A percentile compares a stretch with the other conserved stretches of the same genome.
These are phyloP conservation scores for Etheostoma perlongum DNA, from an alignment of 2,797 vertebrate species.

Conservation along the genomic window DNA sequence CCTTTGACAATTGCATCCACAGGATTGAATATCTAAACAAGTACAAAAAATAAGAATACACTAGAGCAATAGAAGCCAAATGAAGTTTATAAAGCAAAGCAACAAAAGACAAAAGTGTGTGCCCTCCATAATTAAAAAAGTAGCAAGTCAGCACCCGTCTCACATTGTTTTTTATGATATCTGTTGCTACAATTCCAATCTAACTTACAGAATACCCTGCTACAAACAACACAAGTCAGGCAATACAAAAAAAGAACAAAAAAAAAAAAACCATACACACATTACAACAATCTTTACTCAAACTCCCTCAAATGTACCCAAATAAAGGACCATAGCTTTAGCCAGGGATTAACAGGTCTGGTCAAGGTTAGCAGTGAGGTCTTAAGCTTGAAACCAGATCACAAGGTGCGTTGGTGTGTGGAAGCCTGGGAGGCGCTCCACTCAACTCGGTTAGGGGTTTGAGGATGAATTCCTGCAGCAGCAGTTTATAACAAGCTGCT, in stretches of 20 bases:
- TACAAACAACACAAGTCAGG: conserved; percentile 55
- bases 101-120: conserved; percentile 32
- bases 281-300: conserved; percentile 43
- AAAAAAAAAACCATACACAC: conserved; percentile 37
- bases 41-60: conserved; percentile 40
- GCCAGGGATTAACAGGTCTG: conserved; percentile 8
- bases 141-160: conserved; percentile 46
- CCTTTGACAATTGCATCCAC: conserved; percentile 76
- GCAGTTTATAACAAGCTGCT: conserved; percentile 20
- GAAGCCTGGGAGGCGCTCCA: conserved; percentile 19
- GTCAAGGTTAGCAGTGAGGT: conserved; percentile 30
- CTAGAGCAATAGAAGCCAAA: conserved; percentile 47
- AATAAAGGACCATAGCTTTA: background rate
- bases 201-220: conserved; percentile 52
- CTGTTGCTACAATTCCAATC: conserved; percentile 49
- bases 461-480: conserved; percentile 4
- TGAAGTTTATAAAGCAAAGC: conserved; percentile 42
- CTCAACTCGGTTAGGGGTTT: conserved; percentile 10
- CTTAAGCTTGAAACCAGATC: conserved; percentile 41
- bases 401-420: conserved; percentile 51
- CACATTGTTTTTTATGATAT: conserved; percentile 23
- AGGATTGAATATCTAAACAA: conserved; percentile 65
- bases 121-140: conserved; percentile 40
- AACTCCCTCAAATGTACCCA: conserved; percentile 18
- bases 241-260: conserved; percentile 36